Conservation (phyloP, 2,113 vertebrate genomes). For the human region DNA sequence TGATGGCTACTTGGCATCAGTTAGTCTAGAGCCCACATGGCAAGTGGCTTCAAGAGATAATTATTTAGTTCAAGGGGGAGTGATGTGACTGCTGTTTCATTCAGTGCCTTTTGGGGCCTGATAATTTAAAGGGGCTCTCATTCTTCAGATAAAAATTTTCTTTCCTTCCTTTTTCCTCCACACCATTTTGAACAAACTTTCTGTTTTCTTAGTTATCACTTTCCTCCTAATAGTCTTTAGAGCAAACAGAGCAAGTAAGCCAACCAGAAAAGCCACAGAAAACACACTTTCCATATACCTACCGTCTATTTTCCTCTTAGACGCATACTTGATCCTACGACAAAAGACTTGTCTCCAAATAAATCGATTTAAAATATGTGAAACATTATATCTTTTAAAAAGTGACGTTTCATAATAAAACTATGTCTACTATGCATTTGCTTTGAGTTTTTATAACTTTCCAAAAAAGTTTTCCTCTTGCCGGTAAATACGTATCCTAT, state of each 20-base stretch:
- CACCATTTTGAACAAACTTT: neutral
- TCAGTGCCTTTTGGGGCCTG: neutral
- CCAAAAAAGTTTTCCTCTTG: neutral
- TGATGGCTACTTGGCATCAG: neutral
- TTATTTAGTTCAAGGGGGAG: neutral
- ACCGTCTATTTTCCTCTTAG: neutral
- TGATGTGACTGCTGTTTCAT: neutral
- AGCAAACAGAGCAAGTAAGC: neutral
- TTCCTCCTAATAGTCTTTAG: neutral
- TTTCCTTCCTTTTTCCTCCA: neutral
- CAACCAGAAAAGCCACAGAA: neutral
- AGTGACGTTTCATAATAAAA: neutral
- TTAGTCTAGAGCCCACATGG: neutral
- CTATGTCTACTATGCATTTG: neutral
- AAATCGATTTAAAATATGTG: neutral
- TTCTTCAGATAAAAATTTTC: neutral
- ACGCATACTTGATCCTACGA: neutral
- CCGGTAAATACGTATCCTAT: neutral
- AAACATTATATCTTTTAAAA: neutral
- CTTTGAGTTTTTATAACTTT: neutral
- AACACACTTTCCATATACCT: neutral
- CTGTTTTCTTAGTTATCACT: neutral
- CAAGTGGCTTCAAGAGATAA: neutral
- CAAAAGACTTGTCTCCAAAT: constrained; percentile 37
- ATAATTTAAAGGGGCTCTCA: neutral